A percentile compares a stretch with the other conserved stretches of the same genome.
These are phyloP conservation scores for Alethe diademata DNA, from an alignment of 2,113 vertebrate species.

Conservation along the genomic window DNA sequence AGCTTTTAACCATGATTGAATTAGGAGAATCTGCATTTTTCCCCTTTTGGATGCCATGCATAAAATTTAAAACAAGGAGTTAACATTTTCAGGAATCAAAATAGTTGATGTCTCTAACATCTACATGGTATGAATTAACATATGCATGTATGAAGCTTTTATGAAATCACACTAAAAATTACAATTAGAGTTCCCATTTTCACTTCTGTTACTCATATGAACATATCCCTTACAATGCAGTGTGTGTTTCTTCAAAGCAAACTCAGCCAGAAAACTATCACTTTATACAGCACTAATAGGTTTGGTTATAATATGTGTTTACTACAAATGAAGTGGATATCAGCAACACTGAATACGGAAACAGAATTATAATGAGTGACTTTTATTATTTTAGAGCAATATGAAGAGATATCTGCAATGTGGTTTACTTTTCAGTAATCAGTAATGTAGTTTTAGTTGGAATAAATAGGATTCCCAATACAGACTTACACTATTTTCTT, in stretches of 20 bases:
- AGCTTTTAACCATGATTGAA: neutral
- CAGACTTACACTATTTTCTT: neutral
- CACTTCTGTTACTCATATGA: constrained; percentile 16
- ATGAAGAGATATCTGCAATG: neutral
- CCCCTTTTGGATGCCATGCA: neutral
- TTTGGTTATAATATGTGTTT: neutral
- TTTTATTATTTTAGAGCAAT: neutral
- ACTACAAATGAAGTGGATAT: neutral
- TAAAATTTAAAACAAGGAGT: neutral
- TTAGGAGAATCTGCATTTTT: neutral
- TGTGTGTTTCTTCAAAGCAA: neutral
- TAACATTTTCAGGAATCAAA: neutral
- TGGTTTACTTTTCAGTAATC: neutral
- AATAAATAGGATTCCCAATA: neutral
- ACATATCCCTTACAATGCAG: neutral
- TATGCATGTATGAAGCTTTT: neutral
- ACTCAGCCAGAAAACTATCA: neutral
- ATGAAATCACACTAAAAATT: neutral
- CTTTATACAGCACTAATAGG: neutral
- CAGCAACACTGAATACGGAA: neutral
- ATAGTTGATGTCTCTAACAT: neutral
- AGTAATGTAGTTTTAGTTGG: neutral
- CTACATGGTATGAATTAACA: neutral
- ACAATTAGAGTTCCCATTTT: neutral
- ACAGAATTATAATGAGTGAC: neutral